Percentiles rank a stretch among this genome's conserved stretches.
Conservation (phyloP, 2,888 invertebrate genomes). For the Agrilus biguttatus region DNA sequence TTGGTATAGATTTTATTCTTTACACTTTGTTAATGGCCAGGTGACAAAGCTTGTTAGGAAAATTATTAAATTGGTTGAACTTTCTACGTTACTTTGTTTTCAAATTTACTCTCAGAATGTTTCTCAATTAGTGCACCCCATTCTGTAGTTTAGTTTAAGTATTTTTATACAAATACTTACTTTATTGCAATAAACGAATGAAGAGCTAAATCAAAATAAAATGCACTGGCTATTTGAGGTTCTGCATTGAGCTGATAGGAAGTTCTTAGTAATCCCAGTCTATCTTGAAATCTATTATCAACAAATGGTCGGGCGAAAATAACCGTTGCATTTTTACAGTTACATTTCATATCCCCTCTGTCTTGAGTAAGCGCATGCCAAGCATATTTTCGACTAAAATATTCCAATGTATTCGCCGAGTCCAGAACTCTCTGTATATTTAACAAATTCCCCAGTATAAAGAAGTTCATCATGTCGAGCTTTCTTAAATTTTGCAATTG, state of each 20-base stretch:
- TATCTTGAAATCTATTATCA: conserved; percentile 52
- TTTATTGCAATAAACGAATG: conserved; percentile 58
- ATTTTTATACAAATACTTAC: too few relatives aligned
- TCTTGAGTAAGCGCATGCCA: conserved; percentile 76
- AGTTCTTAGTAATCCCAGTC: conserved; percentile 53
- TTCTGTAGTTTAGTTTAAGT: too few relatives aligned
- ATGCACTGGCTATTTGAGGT: conserved; percentile 66
- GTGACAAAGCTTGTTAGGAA: too few relatives aligned
- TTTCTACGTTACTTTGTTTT: too few relatives aligned
- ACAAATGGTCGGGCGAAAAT: conserved; percentile 60
- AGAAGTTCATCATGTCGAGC: conserved; percentile 80
- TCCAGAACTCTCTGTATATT: conserved; percentile 42
- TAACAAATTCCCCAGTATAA: conserved; percentile 59
- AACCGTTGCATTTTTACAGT: conserved; percentile 62
- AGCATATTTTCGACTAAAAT: conserved; percentile 67
- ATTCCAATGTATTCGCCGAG: conserved; percentile 55
- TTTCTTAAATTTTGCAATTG: conserved; percentile 62
- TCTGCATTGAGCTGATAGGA: conserved; percentile 56
- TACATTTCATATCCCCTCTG: conserved; percentile 58
- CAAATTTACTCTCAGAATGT: too few relatives aligned
- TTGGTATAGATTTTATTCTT: too few relatives aligned
- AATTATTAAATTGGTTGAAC: too few relatives aligned
- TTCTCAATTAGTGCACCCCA: too few relatives aligned
- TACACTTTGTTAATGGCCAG: too few relatives aligned
- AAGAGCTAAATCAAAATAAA: conserved; percentile 76